Percentiles rank a stretch among this genome's conserved stretches.
Evolutionary conservation across 2,888 invertebrate genomes (phyloP).

Genomic region (Ommatoiulus sabulosus): DNA sequence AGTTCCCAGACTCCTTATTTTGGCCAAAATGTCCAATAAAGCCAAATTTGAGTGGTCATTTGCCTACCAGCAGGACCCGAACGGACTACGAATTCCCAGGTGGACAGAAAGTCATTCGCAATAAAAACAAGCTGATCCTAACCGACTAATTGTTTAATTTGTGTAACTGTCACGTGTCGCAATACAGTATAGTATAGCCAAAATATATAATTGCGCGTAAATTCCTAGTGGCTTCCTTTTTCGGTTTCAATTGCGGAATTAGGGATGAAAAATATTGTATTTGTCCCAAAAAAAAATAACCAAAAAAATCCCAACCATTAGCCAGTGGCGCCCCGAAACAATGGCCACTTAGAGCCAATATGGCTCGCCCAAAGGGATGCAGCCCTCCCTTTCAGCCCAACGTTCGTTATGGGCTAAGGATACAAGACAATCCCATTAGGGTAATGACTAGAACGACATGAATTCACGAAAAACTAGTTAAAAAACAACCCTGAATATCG

Average conservation of each 20-base stretch:
- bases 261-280: conserved; percentile 17
- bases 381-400: not conserved
- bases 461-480: conserved; percentile 12
- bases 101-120: not conserved
- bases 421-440: conserved; percentile 40
- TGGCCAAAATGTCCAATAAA: conserved; percentile 21
- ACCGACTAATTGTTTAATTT: conserved; percentile 25
- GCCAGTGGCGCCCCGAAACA: not conserved
- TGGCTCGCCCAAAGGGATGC: conserved; percentile 25
- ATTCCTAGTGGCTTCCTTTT: not conserved
- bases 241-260: conserved; percentile 31
- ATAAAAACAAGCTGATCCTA: not conserved
- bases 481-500: conserved; percentile 2
- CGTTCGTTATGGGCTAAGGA: conserved; percentile 31
- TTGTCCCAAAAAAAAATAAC: not conserved
- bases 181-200: not conserved
- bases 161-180: conserved; percentile 6
- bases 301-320: conserved; percentile 15
- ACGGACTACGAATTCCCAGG: conserved; percentile 4
- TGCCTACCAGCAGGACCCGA: conserved; percentile 27
- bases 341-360: conserved; percentile 28
- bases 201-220: not conserved
- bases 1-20: not conserved
- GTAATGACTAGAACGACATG: conserved; percentile 40
- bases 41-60: conserved; percentile 7